Conservation (phyloP, 2,888 invertebrate species). For the Anoplius nigerrimus region DNA sequence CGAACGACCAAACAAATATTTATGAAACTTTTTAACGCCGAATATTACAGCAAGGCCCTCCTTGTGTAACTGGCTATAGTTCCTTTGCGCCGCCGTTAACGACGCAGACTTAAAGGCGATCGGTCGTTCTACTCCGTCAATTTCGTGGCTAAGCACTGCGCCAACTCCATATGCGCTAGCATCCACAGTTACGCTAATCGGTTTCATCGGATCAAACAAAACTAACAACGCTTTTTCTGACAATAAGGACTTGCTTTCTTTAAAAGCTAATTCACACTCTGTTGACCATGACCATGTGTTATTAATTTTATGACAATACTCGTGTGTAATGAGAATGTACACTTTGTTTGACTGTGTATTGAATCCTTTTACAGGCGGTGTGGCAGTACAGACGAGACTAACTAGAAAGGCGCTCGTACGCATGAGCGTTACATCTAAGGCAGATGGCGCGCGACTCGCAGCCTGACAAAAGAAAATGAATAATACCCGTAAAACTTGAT, state of each 20-base stretch:
- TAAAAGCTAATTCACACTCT: constrained; percentile 20
- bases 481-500: too few species aligned
- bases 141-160: constrained; percentile 27
- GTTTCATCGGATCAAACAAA: constrained; percentile 23
- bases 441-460: too few species aligned
- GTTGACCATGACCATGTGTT: constrained; percentile 20
- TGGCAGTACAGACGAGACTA: too few species aligned
- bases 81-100: constrained; percentile 20
- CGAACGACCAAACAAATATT: constrained; percentile 49
- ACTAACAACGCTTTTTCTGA: constrained; percentile 20
- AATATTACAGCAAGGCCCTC: constrained; percentile 30
- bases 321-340: too few species aligned
- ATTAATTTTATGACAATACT: too few species aligned
- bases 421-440: too few species aligned
- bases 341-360: too few species aligned
- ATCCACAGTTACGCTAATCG: constrained; percentile 23
- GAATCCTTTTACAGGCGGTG: too few species aligned
- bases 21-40: constrained; percentile 45
- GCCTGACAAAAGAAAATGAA: too few species aligned
- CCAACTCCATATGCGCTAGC: too few species aligned
- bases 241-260: constrained; percentile 15
- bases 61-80: constrained; percentile 32
- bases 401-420: too few species aligned
- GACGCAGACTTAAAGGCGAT: constrained; percentile 31
- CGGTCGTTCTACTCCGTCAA: constrained; percentile 21